Base-by-base conservation (phyloP, 1,140 invertebrate genomes). In the Anastrepha obliqua region DNA sequence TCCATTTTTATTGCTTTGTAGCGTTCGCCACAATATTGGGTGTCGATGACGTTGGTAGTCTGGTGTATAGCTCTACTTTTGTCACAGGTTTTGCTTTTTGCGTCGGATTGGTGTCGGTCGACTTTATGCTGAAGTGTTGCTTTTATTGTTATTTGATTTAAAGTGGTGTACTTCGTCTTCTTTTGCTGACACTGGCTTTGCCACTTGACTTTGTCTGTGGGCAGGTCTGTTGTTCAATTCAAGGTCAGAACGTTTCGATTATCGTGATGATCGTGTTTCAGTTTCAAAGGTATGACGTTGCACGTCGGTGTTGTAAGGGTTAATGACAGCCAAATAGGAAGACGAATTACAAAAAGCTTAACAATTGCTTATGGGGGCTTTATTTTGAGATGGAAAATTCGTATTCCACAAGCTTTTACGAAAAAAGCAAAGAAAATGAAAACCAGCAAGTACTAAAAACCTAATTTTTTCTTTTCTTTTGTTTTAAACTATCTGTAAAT, bases 71-170 rank as follows among this genome's bases (percentile, higher is more conserved):
- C 47, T 15, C 47, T 8, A 39, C 70, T 29, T 20, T 67, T 39
- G 29, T 67, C 29, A 39, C 64, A 67, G 29, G 64, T 67, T 17
- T 67, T n/a, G 70, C 44, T 78, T 13, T 47, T 55, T 17, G 15
- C 60, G 5, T 62, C 13, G 13, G 60, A 13, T 62, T 62, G 60
- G 13, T 62, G 13, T 62, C 55, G 47, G 74, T 55, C 74, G 74
- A 55, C 47, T 81, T 81, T 55, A 47, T 55, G 74, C 47, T 81
- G 47, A 81, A 81, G 44, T 81, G 74, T 81, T 81, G 47, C 13
- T 70, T 81, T 81, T 81, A 81, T 81, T 81, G 74, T 81, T 81
- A 81, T 81, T 81, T 51, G 74, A 81, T 81, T 81, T 81, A 29
- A 81, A 81, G 74, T 81, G 74, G 74, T 55, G n/a, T 81, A 81